Conservation (phyloP, 2,113 vertebrate species). For the Myxocyprinus asiaticus region DNA sequence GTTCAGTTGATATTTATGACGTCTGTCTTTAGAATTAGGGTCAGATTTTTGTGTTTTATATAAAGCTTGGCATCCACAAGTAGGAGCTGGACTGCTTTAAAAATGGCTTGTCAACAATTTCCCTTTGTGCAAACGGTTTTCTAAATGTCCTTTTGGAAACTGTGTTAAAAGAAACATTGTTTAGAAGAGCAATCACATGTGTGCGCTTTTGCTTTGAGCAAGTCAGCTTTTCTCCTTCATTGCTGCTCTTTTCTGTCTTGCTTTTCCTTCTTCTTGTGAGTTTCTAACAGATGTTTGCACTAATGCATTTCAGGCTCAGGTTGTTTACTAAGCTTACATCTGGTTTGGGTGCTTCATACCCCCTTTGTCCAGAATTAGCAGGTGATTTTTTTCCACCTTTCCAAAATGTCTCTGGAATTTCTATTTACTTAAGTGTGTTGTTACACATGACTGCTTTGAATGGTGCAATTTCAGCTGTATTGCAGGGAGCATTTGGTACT, state of each 20-base stretch:
- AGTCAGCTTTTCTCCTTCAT: no score
- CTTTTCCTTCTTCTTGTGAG: background rate
- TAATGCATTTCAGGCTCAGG: no score
- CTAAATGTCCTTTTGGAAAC: conserved; percentile 9
- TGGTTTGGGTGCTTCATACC: background rate
- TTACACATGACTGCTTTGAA: background rate
- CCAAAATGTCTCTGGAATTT: background rate
- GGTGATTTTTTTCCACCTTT: background rate
- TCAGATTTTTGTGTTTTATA: conserved; percentile 1
- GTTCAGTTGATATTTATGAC: background rate
- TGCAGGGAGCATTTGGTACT: no score
- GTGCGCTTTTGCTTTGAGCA: background rate
- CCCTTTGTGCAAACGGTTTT: background rate
- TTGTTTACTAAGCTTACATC: no score
- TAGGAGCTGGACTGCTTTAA: conserved; percentile 49
- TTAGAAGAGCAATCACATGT: background rate
- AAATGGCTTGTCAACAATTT: background rate
- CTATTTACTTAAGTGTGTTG: conserved; percentile 24
- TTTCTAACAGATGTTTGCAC: no score
- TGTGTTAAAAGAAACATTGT: conserved; percentile 26
- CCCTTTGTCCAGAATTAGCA: conserved; percentile 10
- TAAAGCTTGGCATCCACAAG: conserved; percentile 26
- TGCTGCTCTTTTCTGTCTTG: background rate
- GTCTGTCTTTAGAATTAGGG: background rate
- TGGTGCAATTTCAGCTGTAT: no score